Conservation (phyloP, 2,888 invertebrate genomes). For the Orchesella flavescens region DNA sequence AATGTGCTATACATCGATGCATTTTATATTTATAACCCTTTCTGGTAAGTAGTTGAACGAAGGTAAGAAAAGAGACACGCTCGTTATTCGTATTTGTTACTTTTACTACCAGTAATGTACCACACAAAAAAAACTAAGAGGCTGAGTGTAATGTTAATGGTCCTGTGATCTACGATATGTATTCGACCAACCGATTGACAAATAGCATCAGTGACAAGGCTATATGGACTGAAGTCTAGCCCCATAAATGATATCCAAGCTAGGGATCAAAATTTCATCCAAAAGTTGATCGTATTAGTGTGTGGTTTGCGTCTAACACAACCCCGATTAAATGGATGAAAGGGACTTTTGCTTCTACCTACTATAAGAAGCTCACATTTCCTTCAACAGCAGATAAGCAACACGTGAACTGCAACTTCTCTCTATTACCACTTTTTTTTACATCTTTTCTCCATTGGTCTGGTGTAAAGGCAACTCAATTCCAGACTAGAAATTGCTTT, state of each 20-base stretch:
- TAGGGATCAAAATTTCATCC: too few relatives aligned
- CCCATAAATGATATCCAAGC: too few relatives aligned
- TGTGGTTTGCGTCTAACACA: background rate
- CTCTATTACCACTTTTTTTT: background rate
- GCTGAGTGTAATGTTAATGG: too few relatives aligned
- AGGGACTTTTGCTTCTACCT: background rate
- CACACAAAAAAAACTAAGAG: too few relatives aligned
- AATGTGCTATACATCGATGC: conserved; percentile 13
- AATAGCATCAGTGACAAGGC: too few relatives aligned
- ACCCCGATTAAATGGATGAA: background rate
- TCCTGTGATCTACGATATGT: too few relatives aligned
- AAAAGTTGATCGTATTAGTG: background rate
- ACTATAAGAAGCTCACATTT: background rate
- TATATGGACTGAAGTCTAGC: too few relatives aligned
- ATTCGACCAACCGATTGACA: too few relatives aligned
- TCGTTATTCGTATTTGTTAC: too few relatives aligned
- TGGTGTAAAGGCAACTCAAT: conserved; percentile 37
- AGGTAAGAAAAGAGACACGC: conserved; percentile 9
- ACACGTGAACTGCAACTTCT: background rate
- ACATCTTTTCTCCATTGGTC: background rate
- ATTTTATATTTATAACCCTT: background rate
- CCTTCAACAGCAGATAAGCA: background rate
- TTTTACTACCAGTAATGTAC: too few relatives aligned
- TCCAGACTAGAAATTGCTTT: conserved; percentile 46
- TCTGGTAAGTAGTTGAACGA: conserved; percentile 32